Evolutionary conservation across 1,140 invertebrate species (phyloP).

Genomic region (Drosophila setifemur): DNA sequence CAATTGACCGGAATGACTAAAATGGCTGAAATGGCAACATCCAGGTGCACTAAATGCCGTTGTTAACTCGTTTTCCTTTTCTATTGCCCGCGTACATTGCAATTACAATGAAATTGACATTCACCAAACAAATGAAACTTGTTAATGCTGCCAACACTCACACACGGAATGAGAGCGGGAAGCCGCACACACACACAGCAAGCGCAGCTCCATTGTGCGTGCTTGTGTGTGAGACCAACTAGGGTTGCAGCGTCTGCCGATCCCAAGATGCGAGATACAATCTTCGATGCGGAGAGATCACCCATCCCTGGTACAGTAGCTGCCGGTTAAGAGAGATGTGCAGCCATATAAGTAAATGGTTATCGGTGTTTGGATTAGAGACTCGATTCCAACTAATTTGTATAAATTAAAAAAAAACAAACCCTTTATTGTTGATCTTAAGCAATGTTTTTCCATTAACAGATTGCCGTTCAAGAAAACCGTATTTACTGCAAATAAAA

Average conservation of each 20-base stretch:
- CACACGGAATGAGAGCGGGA: not conserved
- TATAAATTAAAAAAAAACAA: too few relatives aligned
- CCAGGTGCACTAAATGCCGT: slow-evolving; percentile 35
- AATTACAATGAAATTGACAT: slow-evolving; percentile 79
- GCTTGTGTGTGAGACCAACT: not conserved
- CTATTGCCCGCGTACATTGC: slow-evolving; percentile 28
- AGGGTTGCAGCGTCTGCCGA: slow-evolving; percentile 18
- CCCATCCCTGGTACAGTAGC: slow-evolving; percentile 16
- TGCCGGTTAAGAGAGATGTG: not conserved
- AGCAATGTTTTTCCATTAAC: too few relatives aligned
- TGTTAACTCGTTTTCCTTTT: slow-evolving; percentile 69
- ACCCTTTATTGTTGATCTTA: too few relatives aligned
- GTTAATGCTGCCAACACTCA: slow-evolving; percentile 61
- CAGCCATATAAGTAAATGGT: too few relatives aligned
- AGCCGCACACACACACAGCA: slow-evolving; percentile 1
- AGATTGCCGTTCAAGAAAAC: too few relatives aligned
- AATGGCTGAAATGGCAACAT: slow-evolving; percentile 52
- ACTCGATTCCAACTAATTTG: too few relatives aligned
- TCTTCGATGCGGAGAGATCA: not conserved
- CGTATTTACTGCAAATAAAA: too few relatives aligned
- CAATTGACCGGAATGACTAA: slow-evolving; percentile 19
- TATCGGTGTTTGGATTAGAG: too few relatives aligned
- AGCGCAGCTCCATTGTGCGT: slow-evolving; percentile 15
- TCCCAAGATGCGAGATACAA: slow-evolving; percentile 6
- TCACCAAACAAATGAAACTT: slow-evolving; percentile 73